phyloP scores from a whole-genome alignment of 1,140 invertebrate genomes.

The Drosophila ambigua region DNA sequence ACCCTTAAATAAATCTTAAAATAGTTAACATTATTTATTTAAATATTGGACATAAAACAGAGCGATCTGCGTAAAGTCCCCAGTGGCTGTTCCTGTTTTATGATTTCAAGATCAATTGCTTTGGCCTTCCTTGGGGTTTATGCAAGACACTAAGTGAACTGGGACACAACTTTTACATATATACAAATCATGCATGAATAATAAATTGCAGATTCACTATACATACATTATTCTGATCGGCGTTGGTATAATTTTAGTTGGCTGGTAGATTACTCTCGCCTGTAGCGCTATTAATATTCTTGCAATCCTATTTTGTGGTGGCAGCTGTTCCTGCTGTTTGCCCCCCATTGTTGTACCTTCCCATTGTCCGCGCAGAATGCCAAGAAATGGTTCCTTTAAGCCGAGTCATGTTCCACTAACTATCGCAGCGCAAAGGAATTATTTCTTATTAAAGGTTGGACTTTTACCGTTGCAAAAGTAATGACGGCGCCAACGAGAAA shows the following conservation, averaged over 20 bases:
- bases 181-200: neutral
- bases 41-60: too few species aligned
- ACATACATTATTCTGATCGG: neutral
- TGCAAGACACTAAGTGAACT: too few species aligned
- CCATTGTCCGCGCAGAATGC: conserved; percentile 61
- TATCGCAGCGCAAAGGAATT: conserved; percentile 52
- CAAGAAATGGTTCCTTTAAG: conserved; percentile 66
- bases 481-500: conserved; percentile 12
- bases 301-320: conserved; percentile 13
- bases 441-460: conserved; percentile 65
- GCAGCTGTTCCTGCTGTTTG: conserved; percentile 38
- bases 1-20: too few species aligned
- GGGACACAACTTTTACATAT: too few species aligned
- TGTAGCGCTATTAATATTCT: conserved; percentile 4
- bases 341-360: conserved; percentile 1
- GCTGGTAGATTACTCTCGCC: too few species aligned
- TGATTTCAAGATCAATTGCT: too few species aligned
- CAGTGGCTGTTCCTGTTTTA: too few species aligned
- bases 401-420: conserved; percentile 58
- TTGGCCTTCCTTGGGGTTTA: too few species aligned
- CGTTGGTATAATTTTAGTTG: too few species aligned
- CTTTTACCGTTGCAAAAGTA: conserved; percentile 11
- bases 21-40: too few species aligned
- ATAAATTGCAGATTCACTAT: neutral
- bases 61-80: too few species aligned